Percentiles rank a stretch among this genome's conserved stretches.
Evolutionary conservation across 2,797 vertebrate species (phyloP).

Genomic region (Intellagama lesueurii): DNA sequence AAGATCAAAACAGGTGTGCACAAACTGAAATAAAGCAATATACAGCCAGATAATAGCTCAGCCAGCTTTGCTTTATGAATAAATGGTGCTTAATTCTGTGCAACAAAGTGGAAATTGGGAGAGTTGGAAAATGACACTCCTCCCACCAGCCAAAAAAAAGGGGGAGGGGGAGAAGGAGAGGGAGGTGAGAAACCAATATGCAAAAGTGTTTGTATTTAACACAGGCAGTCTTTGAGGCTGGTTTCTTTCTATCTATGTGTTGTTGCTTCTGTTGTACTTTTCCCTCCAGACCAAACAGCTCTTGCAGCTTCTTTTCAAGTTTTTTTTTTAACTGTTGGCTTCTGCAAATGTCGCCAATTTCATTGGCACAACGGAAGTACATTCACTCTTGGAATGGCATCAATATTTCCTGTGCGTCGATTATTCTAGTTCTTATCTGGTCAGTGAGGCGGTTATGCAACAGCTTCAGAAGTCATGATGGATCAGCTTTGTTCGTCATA

Average conservation of each 20-base stretch:
- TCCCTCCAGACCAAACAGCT: not conserved
- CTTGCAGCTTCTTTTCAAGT: not conserved
- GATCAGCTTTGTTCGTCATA: not conserved
- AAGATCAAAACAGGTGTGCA: constrained; percentile 24
- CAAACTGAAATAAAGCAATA: constrained; percentile 24
- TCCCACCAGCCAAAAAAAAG: not conserved
- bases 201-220: not conserved
- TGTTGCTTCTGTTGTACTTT: not conserved
- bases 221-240: not conserved
- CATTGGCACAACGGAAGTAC: not conserved
- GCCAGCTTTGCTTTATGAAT: not conserved
- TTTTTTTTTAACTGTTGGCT: constrained; percentile 15
- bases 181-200: not conserved
- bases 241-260: not conserved
- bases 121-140: not conserved
- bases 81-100: not conserved
- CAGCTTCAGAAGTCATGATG: not conserved
- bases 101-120: not conserved
- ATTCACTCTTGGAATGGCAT: not conserved
- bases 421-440: not conserved
- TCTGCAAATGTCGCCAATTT: not conserved
- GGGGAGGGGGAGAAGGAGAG: not conserved
- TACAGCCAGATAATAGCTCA: not conserved
- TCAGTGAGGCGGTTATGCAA: not conserved
- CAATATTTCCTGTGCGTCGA: not conserved